Evolutionary conservation across 2,797 vertebrate genomes (phyloP), one percentile per base, ranked within the genome.

Genomic region (Hirundo rustica): DNA sequence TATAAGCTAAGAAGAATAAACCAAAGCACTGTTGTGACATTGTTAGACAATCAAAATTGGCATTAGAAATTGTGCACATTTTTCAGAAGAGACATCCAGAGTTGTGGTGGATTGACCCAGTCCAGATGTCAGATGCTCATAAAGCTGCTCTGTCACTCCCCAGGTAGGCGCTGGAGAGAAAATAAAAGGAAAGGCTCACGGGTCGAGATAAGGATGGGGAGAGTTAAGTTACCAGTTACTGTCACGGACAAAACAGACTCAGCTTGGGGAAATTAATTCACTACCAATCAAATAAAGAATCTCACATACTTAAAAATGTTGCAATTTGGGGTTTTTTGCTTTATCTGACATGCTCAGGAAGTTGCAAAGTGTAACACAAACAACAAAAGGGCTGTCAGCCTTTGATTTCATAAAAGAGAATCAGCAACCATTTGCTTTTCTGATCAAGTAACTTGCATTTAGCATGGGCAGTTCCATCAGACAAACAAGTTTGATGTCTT

Each of bases 301-400:
- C 44, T 74, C 3, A 3, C 5, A 25, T 30, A 61, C 10, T 57
- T 65, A 3, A 45, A 70, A 34, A 40, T 14, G 27, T 10, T 71
- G 26, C 42, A 64, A 0, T 50, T 32, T 44, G 23, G 7, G 3
- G 0, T 0, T 17, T 58, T 67, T 54, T 57, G 14, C 65, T 29
- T 62, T 75, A 47, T 71, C 34, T 72, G 38, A 68, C 23, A 7
- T 27, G 40, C 30, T 86, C 21, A 62, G 36, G 21, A 84, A 76
- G 45, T 53, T 51, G n/a, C 8, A 10, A 61, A 42, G 15, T 45
- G 22, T 68, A 93, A 80, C 32, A 61, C 25, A 62, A 67, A 67
- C 1, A 4, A 61, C 26, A 74, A 6, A 34, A 66, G 26, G 36
- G 45, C 27, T 45, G 27, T 40, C 30, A 68, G 62, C 26, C 30